Conservation (phyloP, 53 echinoderm and acorn worm species). For the Paracentrotus lividus region DNA sequence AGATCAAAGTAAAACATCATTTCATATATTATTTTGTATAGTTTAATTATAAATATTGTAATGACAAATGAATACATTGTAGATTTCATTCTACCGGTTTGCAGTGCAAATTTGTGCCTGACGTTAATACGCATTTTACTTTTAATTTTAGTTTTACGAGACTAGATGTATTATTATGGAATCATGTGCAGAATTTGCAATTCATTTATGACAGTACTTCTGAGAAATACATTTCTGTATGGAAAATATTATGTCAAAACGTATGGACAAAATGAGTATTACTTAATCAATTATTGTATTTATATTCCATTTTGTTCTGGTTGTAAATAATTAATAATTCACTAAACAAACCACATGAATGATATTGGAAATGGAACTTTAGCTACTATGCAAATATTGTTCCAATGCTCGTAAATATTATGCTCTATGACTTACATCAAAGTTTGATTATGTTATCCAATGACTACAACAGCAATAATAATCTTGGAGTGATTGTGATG, state of each 20-base stretch:
- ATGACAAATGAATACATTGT: too few relatives aligned
- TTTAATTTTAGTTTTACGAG: too few relatives aligned
- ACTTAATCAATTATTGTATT: background rate
- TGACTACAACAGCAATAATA: background rate
- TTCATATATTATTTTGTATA: too few relatives aligned
- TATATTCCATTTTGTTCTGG: background rate
- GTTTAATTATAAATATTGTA: too few relatives aligned
- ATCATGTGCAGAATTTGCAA: slow-evolving; percentile 14
- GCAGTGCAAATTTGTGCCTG: too few relatives aligned
- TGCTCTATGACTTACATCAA: background rate
- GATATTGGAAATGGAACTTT: background rate
- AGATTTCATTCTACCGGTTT: too few relatives aligned
- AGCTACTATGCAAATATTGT: background rate
- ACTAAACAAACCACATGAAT: background rate
- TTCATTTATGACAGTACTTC: slow-evolving; percentile 46
- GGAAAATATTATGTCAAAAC: background rate
- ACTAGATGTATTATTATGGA: background rate
- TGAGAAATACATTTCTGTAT: background rate
- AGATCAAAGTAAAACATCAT: too few relatives aligned
- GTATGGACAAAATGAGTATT: background rate
- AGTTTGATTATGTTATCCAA: background rate
- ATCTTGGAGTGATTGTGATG: background rate
- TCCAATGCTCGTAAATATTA: background rate
- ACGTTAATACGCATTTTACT: too few relatives aligned
- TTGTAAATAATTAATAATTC: slow-evolving; percentile 29